Percentiles rank a stretch among this genome's conserved stretches.
phyloP scores from a whole-genome alignment of 2,113 vertebrate species.

The Oplegnathus fasciatus region DNA sequence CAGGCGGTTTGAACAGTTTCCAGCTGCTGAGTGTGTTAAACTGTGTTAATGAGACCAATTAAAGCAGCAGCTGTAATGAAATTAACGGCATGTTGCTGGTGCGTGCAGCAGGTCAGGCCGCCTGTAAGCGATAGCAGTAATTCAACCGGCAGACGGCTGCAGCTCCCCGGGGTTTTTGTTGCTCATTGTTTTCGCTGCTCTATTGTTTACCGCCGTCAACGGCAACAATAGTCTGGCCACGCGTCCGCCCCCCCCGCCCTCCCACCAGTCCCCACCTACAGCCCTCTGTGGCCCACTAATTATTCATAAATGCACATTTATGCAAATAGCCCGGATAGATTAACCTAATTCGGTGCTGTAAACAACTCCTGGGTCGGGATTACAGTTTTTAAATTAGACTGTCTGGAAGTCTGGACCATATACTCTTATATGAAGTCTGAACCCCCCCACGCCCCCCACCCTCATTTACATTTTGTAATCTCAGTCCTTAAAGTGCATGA shows the following conservation, averaged over 20 bases:
- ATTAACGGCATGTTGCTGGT: constrained; percentile 19
- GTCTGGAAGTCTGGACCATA: constrained; percentile 72
- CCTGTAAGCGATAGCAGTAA: constrained; percentile 80
- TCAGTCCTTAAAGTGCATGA: constrained; percentile 60
- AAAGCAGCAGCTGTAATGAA: constrained; percentile 42
- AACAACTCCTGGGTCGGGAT: constrained; percentile 81
- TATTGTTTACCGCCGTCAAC: constrained; percentile 79
- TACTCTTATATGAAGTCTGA: constrained; percentile 46
- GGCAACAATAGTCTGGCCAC: constrained; percentile 79
- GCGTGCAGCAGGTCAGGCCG: neutral
- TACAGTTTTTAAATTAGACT: constrained; percentile 84
- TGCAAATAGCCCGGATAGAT: constrained; percentile 83
- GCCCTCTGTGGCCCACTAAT: constrained; percentile 78
- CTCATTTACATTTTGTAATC: constrained; percentile 79
- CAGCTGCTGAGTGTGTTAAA: neutral
- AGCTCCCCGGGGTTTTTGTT: constrained; percentile 45
- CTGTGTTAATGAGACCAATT: constrained; percentile 61
- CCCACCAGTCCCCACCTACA: constrained; percentile 31
- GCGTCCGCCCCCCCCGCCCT: constrained; percentile 36
- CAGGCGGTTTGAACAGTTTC: constrained; percentile 5
- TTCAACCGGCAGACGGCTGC: constrained; percentile 57
- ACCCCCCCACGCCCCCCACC: constrained; percentile 1
- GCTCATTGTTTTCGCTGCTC: constrained; percentile 77
- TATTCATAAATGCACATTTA: constrained; percentile 88
- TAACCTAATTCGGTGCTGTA: constrained; percentile 86